A percentile compares a stretch with the other conserved stretches of the same genome.
Evolutionary conservation across 2,113 vertebrate genomes (phyloP).

Genomic region (Heteronetta atricapilla): DNA sequence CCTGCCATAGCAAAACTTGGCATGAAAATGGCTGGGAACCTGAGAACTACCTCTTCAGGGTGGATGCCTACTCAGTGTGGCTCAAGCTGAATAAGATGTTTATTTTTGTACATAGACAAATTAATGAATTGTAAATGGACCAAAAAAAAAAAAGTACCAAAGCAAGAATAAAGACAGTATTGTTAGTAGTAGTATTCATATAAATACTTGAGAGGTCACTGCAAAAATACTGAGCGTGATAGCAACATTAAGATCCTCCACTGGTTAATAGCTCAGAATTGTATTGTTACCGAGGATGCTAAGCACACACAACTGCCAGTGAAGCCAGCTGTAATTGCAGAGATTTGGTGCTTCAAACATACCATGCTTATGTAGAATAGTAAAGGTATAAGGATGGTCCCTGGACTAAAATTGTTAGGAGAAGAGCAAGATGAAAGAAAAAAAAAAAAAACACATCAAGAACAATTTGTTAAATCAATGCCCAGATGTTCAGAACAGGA

Average conservation of each 20-base stretch:
- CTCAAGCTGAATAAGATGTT: neutral
- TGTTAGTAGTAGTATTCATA: neutral
- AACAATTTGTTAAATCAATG: neutral
- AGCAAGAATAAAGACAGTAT: neutral
- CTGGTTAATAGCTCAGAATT: neutral
- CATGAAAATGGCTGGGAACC: neutral
- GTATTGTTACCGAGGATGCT: neutral
- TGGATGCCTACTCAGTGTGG: neutral
- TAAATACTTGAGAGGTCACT: neutral
- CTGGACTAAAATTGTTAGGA: neutral
- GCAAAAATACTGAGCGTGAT: neutral
- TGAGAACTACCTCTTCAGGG: neutral
- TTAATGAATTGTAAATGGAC: neutral
- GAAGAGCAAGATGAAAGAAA: neutral
- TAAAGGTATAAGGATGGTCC: neutral
- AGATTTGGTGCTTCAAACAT: neutral
- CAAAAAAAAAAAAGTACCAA: neutral
- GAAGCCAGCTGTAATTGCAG: neutral
- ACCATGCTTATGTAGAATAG: neutral
- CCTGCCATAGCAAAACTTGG: neutral
- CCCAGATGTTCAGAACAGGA: neutral
- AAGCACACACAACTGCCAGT: neutral
- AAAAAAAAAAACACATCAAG: neutral
- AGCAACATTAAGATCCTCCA: neutral
- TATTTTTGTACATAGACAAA: neutral